These are phyloP conservation scores for Alcedo atthis DNA, from an alignment of 2,797 vertebrate species.

Conservation along the genomic window DNA sequence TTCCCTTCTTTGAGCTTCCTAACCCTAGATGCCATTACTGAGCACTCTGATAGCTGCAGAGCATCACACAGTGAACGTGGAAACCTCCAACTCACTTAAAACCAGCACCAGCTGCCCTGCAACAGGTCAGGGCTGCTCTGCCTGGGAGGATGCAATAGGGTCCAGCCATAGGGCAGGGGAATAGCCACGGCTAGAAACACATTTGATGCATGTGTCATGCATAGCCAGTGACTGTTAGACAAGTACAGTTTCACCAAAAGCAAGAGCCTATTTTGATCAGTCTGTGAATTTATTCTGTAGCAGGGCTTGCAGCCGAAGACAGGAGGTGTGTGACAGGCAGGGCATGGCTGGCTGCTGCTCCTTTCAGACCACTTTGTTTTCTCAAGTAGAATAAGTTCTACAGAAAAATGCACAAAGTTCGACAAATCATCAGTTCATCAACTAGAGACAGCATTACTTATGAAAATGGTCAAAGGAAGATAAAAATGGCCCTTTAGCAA, in stretches of 20 bases:
- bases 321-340: background rate
- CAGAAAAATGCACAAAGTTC: background rate
- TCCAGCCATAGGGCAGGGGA: background rate
- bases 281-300: background rate
- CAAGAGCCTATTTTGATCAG: background rate
- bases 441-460: background rate
- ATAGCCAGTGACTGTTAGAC: background rate
- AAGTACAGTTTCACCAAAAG: background rate
- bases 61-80: background rate
- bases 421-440: background rate
- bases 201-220: background rate
- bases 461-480: background rate
- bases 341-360: background rate
- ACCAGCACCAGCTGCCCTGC: background rate
- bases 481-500: background rate
- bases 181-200: background rate
- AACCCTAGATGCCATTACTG: constrained; percentile 6
- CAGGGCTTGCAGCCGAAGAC: background rate
- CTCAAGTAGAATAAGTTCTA: background rate
- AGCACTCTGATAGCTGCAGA: background rate
- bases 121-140: background rate
- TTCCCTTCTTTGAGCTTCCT: constrained; percentile 36
- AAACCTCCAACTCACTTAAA: background rate
- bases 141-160: accelerated
- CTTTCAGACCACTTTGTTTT: background rate